These are phyloP conservation scores for Schlechtendalia chinensis DNA, from an alignment of 1,140 invertebrate genomes.

Conservation along the genomic window DNA sequence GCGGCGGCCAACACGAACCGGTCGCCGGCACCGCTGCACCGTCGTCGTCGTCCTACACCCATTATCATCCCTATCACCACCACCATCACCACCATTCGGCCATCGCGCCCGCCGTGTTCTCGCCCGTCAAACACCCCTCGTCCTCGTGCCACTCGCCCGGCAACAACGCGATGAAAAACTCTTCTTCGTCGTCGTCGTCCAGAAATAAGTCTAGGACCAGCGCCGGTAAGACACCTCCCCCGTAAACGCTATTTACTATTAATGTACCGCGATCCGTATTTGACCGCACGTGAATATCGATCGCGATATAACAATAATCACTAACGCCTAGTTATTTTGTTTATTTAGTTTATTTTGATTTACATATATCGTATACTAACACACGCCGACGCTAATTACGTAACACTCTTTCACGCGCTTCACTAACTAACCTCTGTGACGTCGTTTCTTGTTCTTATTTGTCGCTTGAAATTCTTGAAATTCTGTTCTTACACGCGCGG, in stretches of 20 bases:
- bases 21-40: slow-evolving; percentile 39
- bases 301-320: too few relatives aligned
- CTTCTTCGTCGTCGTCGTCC: slow-evolving; percentile 51
- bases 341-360: too few relatives aligned
- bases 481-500: too few relatives aligned
- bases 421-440: too few relatives aligned
- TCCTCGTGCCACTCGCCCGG: slow-evolving; percentile 50
- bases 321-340: too few relatives aligned
- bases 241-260: background rate
- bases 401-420: too few relatives aligned
- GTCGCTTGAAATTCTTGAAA: too few relatives aligned
- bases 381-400: too few relatives aligned
- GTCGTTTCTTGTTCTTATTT: too few relatives aligned
- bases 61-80: slow-evolving; percentile 45
- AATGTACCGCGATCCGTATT: background rate
- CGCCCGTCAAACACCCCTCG: slow-evolving; percentile 48
- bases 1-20: slow-evolving; percentile 51
- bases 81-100: slow-evolving; percentile 50
- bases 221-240: slow-evolving; percentile 53
- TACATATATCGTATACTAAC: too few relatives aligned
- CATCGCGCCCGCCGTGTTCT: slow-evolving; percentile 42
- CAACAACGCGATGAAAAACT: slow-evolving; percentile 48
- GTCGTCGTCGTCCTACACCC: slow-evolving; percentile 50
- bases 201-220: slow-evolving; percentile 54
- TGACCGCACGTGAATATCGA: too few relatives aligned